Evolutionary conservation across 2,888 invertebrate species (phyloP).

Genomic region (Pyrocoelia pectoralis): DNA sequence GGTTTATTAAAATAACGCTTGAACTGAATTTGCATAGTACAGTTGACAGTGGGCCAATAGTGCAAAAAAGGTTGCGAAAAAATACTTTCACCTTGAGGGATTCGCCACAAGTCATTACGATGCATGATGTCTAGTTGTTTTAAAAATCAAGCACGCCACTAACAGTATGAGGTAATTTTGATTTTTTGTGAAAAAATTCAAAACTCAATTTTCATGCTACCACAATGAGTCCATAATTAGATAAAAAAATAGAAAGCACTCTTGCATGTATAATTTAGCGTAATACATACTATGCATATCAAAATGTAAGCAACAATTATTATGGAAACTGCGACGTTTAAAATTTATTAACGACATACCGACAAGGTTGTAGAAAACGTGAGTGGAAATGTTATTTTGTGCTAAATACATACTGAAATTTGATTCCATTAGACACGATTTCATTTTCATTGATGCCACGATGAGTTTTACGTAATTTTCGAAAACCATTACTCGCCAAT

Average conservation of each 20-base stretch:
- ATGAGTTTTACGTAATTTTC: too few species aligned
- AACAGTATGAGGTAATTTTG: too few species aligned
- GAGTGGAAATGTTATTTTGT: slow-evolving; percentile 9
- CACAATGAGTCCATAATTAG: neutral
- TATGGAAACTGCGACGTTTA: slow-evolving; percentile 5
- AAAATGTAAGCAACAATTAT: slow-evolving; percentile 6
- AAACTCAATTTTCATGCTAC: neutral
- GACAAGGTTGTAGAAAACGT: slow-evolving; percentile 11
- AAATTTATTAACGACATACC: slow-evolving; percentile 9
- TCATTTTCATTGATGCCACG: neutral
- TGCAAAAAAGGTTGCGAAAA: too few species aligned
- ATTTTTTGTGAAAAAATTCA: too few species aligned
- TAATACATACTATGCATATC: slow-evolving; percentile 1
- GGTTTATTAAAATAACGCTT: too few species aligned
- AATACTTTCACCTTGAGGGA: too few species aligned
- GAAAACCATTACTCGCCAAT: too few species aligned
- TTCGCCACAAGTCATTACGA: too few species aligned
- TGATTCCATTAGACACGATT: neutral
- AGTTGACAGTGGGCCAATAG: too few species aligned
- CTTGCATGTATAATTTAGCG: neutral
- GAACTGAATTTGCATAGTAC: too few species aligned
- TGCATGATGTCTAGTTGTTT: too few species aligned
- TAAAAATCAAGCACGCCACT: too few species aligned
- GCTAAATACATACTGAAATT: slow-evolving; percentile 9
- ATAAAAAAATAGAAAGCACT: neutral